Percentiles rank a stretch among this genome's conserved stretches.
phyloP scores from a whole-genome alignment of 1,140 invertebrate species.

The Thereuonema tuberculata region DNA sequence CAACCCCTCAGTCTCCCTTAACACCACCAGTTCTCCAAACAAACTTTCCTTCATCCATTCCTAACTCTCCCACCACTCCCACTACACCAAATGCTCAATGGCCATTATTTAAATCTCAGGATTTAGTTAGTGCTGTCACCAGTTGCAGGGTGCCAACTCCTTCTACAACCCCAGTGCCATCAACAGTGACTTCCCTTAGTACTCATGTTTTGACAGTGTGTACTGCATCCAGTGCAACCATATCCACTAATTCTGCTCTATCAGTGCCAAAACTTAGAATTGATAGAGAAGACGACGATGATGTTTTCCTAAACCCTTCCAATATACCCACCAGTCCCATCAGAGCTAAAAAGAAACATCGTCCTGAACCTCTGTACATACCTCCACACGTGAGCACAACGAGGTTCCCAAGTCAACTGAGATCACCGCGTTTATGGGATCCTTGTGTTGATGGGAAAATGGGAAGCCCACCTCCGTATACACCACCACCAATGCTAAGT shows the following conservation, averaged over 20 bases:
- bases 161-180: background rate
- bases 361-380: constrained; percentile 44
- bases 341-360: constrained; percentile 36
- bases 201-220: background rate
- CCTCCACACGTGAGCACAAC: constrained; percentile 37
- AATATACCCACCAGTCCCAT: constrained; percentile 29
- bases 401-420: constrained; percentile 37
- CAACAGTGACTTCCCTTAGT: background rate
- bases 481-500: constrained; percentile 80
- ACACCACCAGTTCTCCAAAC: constrained; percentile 24
- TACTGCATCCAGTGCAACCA: background rate
- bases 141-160: background rate
- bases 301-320: constrained; percentile 60
- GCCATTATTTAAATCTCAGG: background rate
- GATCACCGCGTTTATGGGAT: constrained; percentile 39
- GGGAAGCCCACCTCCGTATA: constrained; percentile 52
- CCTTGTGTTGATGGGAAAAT: constrained; percentile 33
- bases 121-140: background rate
- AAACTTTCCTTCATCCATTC: constrained; percentile 17
- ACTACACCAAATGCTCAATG: background rate
- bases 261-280: background rate
- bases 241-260: background rate
- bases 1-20: background rate
- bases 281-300: constrained; percentile 39
- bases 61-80: constrained; percentile 32